Percentiles rank a stretch among this genome's conserved stretches.
phyloP scores from a whole-genome alignment of 2,797 vertebrate genomes.

The Chelmon rostratus region DNA sequence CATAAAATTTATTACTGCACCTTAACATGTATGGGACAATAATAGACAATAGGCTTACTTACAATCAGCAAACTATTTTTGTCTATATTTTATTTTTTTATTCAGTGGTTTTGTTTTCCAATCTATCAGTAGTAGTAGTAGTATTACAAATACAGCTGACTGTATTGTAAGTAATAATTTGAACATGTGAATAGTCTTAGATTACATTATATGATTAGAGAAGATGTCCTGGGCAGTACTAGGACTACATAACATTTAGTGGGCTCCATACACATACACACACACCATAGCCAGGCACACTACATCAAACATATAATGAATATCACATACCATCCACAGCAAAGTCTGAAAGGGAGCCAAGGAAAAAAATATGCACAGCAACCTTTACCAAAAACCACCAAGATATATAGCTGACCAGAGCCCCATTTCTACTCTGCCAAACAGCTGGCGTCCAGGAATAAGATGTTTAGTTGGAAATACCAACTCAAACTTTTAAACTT shows the following conservation, averaged over 20 bases:
- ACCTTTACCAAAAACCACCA: conserved; percentile 62
- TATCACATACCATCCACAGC: conserved; percentile 39
- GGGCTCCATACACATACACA: conserved; percentile 19
- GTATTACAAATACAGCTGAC: not conserved
- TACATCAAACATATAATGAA: conserved; percentile 65
- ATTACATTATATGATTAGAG: conserved; percentile 5
- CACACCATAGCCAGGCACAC: conserved; percentile 29
- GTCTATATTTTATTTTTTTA: no score
- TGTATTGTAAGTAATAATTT: not conserved
- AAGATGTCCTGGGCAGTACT: conserved; percentile 1
- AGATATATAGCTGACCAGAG: conserved; percentile 60
- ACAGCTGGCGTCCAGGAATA: conserved; percentile 84
- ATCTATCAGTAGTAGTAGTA: no score
- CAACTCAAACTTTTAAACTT: conserved; percentile 66
- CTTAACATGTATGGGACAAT: not conserved
- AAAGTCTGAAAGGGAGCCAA: conserved; percentile 51
- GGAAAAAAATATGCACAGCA: conserved; percentile 65
- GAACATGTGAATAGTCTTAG: not conserved
- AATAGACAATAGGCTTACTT: not conserved
- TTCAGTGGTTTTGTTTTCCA: no score
- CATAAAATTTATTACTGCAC: not conserved
- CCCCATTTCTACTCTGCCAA: conserved; percentile 63
- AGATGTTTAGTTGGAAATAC: conserved; percentile 83
- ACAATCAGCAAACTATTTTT: no score
- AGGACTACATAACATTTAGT: not conserved